Conservation (phyloP, 2,888 invertebrate species). For the Ceraclea dissimilis region DNA sequence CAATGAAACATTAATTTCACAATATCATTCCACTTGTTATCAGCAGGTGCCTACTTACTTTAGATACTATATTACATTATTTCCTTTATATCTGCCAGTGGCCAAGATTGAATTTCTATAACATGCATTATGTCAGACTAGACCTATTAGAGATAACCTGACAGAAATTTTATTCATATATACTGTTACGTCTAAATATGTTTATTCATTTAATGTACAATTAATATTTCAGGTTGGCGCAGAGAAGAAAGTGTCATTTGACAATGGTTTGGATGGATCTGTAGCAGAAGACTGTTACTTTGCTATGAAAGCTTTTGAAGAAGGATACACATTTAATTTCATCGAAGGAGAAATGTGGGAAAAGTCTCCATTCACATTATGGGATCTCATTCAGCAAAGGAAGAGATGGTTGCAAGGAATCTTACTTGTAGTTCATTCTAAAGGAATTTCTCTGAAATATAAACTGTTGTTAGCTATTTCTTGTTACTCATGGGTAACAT, state of each 20-base stretch:
- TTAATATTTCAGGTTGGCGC: slow-evolving; percentile 66
- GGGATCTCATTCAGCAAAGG: slow-evolving; percentile 93
- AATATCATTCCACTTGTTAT: no score
- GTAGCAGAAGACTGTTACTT: slow-evolving; percentile 98
- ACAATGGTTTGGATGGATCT: slow-evolving; percentile 93
- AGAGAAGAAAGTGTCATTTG: slow-evolving; percentile 88
- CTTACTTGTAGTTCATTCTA: slow-evolving; percentile 79
- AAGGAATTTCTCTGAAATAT: slow-evolving; percentile 68
- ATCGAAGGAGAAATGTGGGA: slow-evolving; percentile 99
- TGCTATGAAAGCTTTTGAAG: slow-evolving; percentile 87
- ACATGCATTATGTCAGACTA: no score
- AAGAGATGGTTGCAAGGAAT: slow-evolving; percentile 96
- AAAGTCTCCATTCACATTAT: slow-evolving; percentile 90
- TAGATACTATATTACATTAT: no score
- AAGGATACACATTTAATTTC: slow-evolving; percentile 90
- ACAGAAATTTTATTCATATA: no score
- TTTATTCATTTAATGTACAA: no score
- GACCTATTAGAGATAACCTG: no score
- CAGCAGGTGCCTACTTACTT: no score
- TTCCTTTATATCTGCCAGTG: no score
- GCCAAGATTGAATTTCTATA: no score
- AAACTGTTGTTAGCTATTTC: slow-evolving; percentile 79
- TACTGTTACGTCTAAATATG: no score
- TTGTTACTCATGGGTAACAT: slow-evolving; percentile 93
- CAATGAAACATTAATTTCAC: no score